Conservation (phyloP, 2,797 vertebrate genomes). For the Spinibarbus caldwelli region DNA sequence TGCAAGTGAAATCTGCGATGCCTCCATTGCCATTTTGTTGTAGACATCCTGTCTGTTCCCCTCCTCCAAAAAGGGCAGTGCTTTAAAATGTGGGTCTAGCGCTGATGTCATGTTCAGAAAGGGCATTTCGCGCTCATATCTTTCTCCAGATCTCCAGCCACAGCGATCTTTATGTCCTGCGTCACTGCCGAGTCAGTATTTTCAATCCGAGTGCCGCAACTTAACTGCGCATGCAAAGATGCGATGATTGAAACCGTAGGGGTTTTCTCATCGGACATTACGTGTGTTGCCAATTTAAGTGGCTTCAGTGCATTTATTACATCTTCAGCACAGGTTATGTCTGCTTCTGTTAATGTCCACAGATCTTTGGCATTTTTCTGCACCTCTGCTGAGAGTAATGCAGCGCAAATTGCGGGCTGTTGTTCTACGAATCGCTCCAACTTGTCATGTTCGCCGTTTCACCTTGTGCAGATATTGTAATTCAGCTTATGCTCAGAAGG, state of each 20-base stretch:
- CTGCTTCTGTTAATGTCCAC: not conserved
- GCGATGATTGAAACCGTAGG: not conserved
- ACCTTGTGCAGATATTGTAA: not conserved
- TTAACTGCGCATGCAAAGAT: too few relatives aligned
- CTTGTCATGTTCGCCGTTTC: not conserved
- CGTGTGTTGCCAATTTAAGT: not conserved
- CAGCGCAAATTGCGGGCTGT: not conserved
- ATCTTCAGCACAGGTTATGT: not conserved
- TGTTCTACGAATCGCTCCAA: not conserved
- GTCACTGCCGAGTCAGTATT: not conserved
- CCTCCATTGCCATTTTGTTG: not conserved
- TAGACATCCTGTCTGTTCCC: not conserved
- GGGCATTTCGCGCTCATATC: not conserved
- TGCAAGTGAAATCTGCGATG: too few relatives aligned
- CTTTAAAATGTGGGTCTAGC: not conserved
- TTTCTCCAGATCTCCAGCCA: not conserved
- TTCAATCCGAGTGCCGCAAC: not conserved
- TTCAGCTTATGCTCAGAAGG: not conserved
- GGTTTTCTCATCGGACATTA: not conserved
- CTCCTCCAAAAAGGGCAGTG: not conserved
- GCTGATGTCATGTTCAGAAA: not conserved
- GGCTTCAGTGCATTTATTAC: not conserved
- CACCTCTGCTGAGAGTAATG: not conserved
- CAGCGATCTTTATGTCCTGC: not conserved
- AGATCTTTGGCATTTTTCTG: not conserved